Evolutionary conservation across 2,888 invertebrate genomes (phyloP).

Genomic region (Koerneria pararmatus): DNA sequence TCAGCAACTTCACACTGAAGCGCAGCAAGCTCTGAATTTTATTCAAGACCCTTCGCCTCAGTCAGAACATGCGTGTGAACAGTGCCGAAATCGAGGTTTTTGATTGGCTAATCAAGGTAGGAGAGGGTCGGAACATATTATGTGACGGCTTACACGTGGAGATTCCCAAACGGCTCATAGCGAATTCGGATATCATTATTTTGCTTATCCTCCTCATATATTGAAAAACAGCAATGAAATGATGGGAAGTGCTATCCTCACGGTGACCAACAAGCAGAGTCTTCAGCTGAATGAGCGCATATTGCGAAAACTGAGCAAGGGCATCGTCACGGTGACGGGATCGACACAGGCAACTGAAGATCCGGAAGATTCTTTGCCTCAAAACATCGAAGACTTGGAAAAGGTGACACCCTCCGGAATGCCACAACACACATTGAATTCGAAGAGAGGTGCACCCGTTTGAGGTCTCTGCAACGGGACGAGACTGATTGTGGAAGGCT

Average conservation of each 20-base stretch:
- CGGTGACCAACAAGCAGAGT: not conserved
- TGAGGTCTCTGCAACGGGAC: conserved; percentile 36
- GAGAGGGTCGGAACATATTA: not conserved
- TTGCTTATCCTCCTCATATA: not conserved
- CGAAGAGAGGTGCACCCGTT: conserved; percentile 26
- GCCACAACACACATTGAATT: conserved; percentile 27
- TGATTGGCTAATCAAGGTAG: conserved; percentile 13
- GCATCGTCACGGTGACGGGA: not conserved
- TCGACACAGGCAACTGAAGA: not conserved
- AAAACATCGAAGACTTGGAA: conserved; percentile 27
- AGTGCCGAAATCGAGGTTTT: not conserved
- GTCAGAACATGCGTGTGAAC: not conserved
- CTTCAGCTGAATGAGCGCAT: not conserved
- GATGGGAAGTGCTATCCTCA: not conserved
- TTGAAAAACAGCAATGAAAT: not conserved
- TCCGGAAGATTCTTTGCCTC: not conserved
- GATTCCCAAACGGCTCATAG: not conserved
- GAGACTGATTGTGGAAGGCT: conserved; percentile 22
- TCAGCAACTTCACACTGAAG: conserved; percentile 8
- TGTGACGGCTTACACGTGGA: not conserved
- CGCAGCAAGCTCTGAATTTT: not conserved
- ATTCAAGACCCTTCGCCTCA: not conserved
- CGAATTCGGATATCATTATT: not conserved
- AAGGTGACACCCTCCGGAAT: conserved; percentile 13
- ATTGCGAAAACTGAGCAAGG: not conserved